Base-by-base conservation (phyloP, 1,140 invertebrate species). In the Hermetia illucens region DNA sequence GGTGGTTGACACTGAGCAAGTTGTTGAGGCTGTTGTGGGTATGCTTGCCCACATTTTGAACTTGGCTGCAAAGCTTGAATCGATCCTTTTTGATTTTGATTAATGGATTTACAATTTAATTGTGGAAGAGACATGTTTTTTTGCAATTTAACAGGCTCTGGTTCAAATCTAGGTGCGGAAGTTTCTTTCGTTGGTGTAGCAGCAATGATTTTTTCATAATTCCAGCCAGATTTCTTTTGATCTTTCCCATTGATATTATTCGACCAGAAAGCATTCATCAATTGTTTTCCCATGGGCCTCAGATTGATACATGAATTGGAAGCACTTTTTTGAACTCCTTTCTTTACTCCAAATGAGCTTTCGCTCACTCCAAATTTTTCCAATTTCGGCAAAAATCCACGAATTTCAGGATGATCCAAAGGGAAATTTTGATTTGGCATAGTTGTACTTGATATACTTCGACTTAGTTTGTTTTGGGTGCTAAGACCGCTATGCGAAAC, bases 251-350 rank as follows among this genome's bases (percentile, higher is more conserved):
- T 21, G 0, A 60, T 36, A 45, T 61, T 60, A 18, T 61, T 57
- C 21, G 46, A 47, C 58, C 58, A 61, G 41, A 60, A 61, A 10
- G 58, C 53, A 36, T 57, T 60, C 47, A 61, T 50, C n/a, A 52
- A 32, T 41, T 60, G 53, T 16, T 61, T 61, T 31, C 35, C 31
- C 12, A 18, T 25, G 25, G 12, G 15, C 13, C n/a, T n/a, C n/a
- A n/a, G 31, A 17, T 59, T 59, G 1, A 59, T 34, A 4, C 53
- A 57, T 4, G 59, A 22, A 44, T 48, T 59, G 3, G 57, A 60
- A 15, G 24, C 5, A 17, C 39, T 41, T 18, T 41, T 41, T 24
- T 30, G 33, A 27, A 21, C 4, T 10, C 5, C 18, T 18, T 21
- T 39, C 9, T 16, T 20, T 20, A 18, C 13, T 35, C 4, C 13